phyloP scores from a whole-genome alignment of 1,140 invertebrate genomes.

The Drosophila paulistorum region DNA sequence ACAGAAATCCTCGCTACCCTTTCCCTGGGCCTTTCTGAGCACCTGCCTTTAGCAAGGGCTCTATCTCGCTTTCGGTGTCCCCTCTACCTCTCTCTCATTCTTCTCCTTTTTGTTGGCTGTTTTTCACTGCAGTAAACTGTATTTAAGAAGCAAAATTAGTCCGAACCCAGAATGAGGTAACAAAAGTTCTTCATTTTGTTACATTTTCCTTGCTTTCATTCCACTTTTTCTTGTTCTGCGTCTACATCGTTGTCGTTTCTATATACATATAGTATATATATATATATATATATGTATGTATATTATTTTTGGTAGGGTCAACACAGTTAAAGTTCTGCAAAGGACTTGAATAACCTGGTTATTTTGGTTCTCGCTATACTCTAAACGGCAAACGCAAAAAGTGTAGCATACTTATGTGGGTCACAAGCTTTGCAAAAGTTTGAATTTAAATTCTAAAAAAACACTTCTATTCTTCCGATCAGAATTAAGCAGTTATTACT shows the following conservation, averaged over 20 bases:
- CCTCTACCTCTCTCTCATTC: neutral
- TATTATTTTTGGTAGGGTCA: conserved; percentile 1
- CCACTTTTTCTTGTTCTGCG: neutral
- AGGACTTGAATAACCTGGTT: conserved; percentile 6
- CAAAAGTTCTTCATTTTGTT: conserved; percentile 13
- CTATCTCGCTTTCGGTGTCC: neutral
- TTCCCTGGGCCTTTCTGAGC: neutral
- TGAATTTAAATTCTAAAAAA: too few relatives aligned
- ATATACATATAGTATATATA: too few relatives aligned
- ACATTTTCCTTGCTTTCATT: neutral
- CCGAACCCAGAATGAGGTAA: conserved; percentile 23
- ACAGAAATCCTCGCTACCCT: neutral
- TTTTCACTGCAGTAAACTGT: conserved; percentile 40
- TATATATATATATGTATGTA: too few relatives aligned
- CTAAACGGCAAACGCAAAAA: conserved; percentile 27
- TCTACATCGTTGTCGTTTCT: neutral
- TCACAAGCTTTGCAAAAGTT: conserved; percentile 1
- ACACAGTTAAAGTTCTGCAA: conserved; percentile 1
- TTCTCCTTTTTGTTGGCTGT: conserved; percentile 1
- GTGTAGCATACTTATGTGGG: conserved; percentile 51
- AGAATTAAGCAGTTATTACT: too few relatives aligned
- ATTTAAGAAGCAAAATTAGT: conserved; percentile 63
- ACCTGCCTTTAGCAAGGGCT: neutral
- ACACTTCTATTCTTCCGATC: too few relatives aligned
- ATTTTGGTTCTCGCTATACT: neutral